Evolutionary conservation across 1,140 invertebrate genomes (phyloP), one percentile per base, ranked within the genome.

Genomic region (Hormaphis cornu): DNA sequence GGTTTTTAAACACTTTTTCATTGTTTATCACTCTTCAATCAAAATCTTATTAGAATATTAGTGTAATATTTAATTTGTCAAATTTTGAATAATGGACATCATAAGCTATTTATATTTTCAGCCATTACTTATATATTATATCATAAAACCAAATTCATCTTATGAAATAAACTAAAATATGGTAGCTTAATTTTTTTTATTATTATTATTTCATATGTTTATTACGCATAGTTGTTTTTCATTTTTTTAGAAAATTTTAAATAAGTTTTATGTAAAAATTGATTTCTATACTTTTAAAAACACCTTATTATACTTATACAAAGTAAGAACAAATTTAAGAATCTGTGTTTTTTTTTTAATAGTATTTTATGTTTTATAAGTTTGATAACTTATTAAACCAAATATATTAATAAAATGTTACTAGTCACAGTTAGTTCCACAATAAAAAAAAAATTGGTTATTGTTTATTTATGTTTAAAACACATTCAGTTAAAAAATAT

Each of bases 191-290:
- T 56, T 22, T 35, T 18, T 24, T 40, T 20, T 40, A 24, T 37
- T 40, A 58, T n/a, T n/a, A 58, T 58, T 40, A 40, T 18, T 37
- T n/a, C n/a, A 56, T 58, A 24, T 40, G 20, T 58, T 58, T 58
- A 35, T 14, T 20, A 40, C 33, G 12, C 26, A 22, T 48, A 48
- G 9, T 48, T 9, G 24, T 24, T 18, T 56, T 35, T 58, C 22
- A 24, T 40, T 7, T 37, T 18, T 58, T 30, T 37, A 58, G 24
- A 37, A 37, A 42, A 42, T 42, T 58, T 24, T 20, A 22, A 58
- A 24, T 40, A 37, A n/a, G n/a, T n/a, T 58, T 26, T 12, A 37
- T 58, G 18, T 56, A 56, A 56, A 54, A 54, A 54, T 53, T 35
- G 53, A 12, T 35, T 56, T 56, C 5, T 56, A 20, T 20, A 33